Evolutionary conservation across 2,888 invertebrate species (phyloP).

Genomic region (Gymnoscelis rufifasciata): DNA sequence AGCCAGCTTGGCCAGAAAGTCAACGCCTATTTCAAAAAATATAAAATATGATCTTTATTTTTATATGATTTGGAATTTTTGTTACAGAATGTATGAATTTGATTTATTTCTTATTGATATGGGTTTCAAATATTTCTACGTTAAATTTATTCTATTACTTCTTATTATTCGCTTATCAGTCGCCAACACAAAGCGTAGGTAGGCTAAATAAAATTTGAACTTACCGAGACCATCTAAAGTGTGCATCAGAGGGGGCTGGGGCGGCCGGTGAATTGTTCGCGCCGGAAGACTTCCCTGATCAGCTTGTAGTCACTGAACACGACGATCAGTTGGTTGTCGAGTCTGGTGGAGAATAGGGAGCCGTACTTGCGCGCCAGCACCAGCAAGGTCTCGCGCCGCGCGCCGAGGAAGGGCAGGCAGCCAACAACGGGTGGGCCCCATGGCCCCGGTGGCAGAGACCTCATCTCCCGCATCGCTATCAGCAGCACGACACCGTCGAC

Average conservation of each 20-base stretch:
- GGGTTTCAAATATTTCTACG: no score
- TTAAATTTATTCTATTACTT: no score
- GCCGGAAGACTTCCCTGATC: conserved; percentile 90
- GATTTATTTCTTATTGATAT: neutral
- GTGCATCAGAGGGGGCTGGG: conserved; percentile 91
- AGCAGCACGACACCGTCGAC: conserved; percentile 71
- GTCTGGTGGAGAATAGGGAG: conserved; percentile 86
- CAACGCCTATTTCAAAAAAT: neutral
- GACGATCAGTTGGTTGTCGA: conserved; percentile 90
- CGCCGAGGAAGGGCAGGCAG: conserved; percentile 88
- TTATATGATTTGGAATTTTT: no score
- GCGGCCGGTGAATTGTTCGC: conserved; percentile 92
- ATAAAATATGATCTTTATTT: no score
- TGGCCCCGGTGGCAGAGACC: conserved; percentile 89
- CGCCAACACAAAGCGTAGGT: no score
- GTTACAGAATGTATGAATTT: no score
- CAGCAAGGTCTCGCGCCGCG: conserved; percentile 87
- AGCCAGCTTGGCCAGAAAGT: conserved; percentile 25
- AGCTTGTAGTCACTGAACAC: conserved; percentile 92
- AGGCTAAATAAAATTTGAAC: conserved; percentile 48
- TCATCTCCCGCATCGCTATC: conserved; percentile 60
- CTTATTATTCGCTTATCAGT: no score
- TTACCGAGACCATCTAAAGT: conserved; percentile 94
- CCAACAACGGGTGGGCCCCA: conserved; percentile 92
- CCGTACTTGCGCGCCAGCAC: conserved; percentile 89